Evolutionary conservation across 2,797 vertebrate genomes (phyloP).

Genomic region (Danio albolineatus): DNA sequence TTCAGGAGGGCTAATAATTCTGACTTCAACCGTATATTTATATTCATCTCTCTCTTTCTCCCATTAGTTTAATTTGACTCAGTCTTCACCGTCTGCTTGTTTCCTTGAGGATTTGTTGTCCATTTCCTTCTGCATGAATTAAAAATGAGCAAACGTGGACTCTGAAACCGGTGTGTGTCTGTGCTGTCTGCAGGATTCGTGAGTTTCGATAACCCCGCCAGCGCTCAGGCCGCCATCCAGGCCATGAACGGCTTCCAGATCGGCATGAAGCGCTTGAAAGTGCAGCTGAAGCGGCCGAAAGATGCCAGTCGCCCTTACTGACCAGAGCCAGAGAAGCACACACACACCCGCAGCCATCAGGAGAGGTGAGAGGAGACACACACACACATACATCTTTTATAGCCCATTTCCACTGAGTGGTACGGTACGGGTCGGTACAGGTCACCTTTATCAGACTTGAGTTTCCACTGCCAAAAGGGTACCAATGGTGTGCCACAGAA

Average conservation of each 20-base stretch:
- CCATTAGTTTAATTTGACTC: conserved; percentile 26
- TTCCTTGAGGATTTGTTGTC: conserved; percentile 27
- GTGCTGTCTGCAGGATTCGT: conserved; percentile 80
- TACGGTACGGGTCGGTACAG: no score
- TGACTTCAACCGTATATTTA: conserved; percentile 3
- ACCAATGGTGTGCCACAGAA: no score
- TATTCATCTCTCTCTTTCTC: conserved; percentile 14
- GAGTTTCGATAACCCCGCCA: conserved; percentile 90
- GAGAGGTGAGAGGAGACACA: conserved; percentile 47
- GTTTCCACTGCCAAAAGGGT: no score
- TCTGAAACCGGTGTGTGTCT: background rate
- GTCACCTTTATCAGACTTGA: no score
- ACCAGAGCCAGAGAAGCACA: conserved; percentile 11
- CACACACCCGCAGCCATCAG: conserved; percentile 51
- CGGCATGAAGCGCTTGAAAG: conserved; percentile 88
- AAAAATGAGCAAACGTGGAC: conserved; percentile 14
- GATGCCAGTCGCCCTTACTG: conserved; percentile 87
- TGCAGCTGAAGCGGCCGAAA: conserved; percentile 87
- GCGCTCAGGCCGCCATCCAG: conserved; percentile 87
- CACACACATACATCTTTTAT: no score
- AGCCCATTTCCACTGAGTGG: no score
- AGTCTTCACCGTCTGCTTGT: conserved; percentile 18
- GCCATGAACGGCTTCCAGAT: conserved; percentile 90
- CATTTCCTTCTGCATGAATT: conserved; percentile 16
- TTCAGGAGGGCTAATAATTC: no score